Percentiles rank a stretch among this genome's conserved stretches.
phyloP scores from a whole-genome alignment of 2,888 invertebrate genomes.

The Crocallis elinguaria region DNA sequence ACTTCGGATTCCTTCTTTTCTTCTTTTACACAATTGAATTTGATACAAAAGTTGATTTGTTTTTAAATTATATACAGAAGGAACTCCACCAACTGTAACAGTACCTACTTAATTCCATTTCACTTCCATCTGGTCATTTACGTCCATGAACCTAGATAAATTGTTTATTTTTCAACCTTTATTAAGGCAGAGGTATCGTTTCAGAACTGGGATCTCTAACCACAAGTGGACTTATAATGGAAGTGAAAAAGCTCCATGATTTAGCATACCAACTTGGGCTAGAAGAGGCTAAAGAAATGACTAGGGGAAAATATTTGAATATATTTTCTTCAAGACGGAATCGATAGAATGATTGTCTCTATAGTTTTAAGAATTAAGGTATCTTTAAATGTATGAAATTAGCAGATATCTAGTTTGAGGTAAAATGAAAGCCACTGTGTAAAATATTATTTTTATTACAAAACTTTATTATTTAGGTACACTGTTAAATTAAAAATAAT shows the following conservation, averaged over 20 bases:
- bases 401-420: background rate
- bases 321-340: constrained; percentile 86
- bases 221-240: constrained; percentile 93
- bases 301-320: constrained; percentile 96
- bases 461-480: no score
- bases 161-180: no score
- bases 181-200: no score
- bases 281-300: constrained; percentile 98
- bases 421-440: constrained; percentile 3
- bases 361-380: background rate
- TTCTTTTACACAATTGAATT: background rate
- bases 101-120: no score
- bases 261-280: constrained; percentile 96
- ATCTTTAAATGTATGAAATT: background rate
- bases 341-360: constrained; percentile 45
- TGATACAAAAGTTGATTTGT: background rate
- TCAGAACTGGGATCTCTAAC: constrained; percentile 90
- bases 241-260: constrained; percentile 97
- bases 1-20: background rate
- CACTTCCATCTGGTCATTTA: no score
- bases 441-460: background rate
- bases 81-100: no score
- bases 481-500: background rate
- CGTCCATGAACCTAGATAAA: no score
- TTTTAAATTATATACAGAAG: no score